phyloP scores from a whole-genome alignment of 2,888 invertebrate species.

The Polyommatus iphigenia region DNA sequence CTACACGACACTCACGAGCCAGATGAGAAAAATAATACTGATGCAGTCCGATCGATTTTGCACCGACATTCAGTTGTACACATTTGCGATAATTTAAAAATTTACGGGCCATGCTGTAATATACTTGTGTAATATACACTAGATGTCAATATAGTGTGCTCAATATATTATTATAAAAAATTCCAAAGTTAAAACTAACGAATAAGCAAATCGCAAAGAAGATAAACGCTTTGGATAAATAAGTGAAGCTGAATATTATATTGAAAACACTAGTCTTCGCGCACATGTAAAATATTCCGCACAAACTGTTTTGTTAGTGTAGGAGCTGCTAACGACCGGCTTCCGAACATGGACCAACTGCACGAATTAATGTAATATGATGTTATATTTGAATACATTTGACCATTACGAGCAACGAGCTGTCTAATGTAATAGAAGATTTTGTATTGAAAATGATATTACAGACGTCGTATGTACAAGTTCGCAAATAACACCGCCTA shows the following conservation, averaged over 20 bases:
- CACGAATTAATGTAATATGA: conserved; percentile 57
- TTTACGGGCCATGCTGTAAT: conserved; percentile 46
- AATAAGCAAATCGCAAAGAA: background rate
- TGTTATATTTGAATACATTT: conserved; percentile 49
- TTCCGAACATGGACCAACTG: conserved; percentile 67
- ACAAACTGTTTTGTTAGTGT: conserved; percentile 61
- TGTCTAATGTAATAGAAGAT: conserved; percentile 46
- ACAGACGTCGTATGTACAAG: conserved; percentile 58
- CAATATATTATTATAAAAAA: conserved; percentile 61
- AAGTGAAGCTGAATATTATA: conserved; percentile 53
- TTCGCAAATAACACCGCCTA: conserved; percentile 79
- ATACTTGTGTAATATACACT: conserved; percentile 38
- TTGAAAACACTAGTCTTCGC: conserved; percentile 62
- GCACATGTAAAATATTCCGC: conserved; percentile 72
- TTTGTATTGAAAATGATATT: conserved; percentile 49
- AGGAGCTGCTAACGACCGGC: conserved; percentile 77
- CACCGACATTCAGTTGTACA: conserved; percentile 81
- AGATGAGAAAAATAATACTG: conserved; percentile 45
- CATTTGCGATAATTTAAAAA: conserved; percentile 48
- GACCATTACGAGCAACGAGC: conserved; percentile 49
- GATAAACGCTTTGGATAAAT: background rate
- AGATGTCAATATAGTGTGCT: conserved; percentile 52
- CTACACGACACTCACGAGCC: background rate
- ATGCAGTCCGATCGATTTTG: conserved; percentile 82
- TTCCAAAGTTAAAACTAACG: background rate